A percentile compares a stretch with the other conserved stretches of the same genome.
phyloP scores from a whole-genome alignment of 2,113 vertebrate genomes.

The Corythaeola cristata region DNA sequence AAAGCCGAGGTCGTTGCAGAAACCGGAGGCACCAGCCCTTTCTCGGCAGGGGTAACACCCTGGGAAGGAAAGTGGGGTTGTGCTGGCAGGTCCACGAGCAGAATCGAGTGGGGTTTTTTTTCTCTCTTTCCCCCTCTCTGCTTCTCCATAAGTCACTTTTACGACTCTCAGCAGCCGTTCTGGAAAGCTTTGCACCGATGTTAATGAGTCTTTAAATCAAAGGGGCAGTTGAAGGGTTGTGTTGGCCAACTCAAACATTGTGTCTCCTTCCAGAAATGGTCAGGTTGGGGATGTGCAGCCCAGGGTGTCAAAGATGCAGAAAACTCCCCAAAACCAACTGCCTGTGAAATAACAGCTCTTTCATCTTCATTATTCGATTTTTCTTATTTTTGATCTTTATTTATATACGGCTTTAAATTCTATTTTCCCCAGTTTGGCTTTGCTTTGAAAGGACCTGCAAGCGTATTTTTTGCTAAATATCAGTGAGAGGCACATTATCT shows the following conservation, averaged over 20 bases:
- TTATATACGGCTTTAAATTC: not conserved
- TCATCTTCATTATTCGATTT: not conserved
- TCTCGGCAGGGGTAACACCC: not conserved
- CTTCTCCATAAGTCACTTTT: conserved; percentile 5
- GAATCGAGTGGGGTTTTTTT: not conserved
- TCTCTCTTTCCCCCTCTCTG: not conserved
- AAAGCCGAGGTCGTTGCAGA: not conserved
- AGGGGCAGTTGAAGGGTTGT: not conserved
- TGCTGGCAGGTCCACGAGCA: not conserved
- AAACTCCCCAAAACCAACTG: accelerated
- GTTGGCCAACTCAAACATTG: not conserved
- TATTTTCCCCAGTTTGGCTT: not conserved
- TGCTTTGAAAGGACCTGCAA: not conserved
- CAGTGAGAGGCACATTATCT: not conserved
- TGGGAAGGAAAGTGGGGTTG: not conserved
- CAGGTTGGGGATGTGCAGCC: not conserved
- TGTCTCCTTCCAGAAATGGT: not conserved
- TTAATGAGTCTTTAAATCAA: conserved; percentile 33
- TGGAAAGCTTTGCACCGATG: not conserved
- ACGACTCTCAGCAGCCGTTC: not conserved
- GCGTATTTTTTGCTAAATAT: not conserved
- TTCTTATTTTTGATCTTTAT: not conserved
- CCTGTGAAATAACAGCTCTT: not conserved
- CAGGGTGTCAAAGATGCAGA: not conserved
- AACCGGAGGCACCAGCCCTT: not conserved